A percentile compares a stretch with the other conserved stretches of the same genome.
phyloP scores from a whole-genome alignment of 2,888 invertebrate species.

The Harpalus rubripes region DNA sequence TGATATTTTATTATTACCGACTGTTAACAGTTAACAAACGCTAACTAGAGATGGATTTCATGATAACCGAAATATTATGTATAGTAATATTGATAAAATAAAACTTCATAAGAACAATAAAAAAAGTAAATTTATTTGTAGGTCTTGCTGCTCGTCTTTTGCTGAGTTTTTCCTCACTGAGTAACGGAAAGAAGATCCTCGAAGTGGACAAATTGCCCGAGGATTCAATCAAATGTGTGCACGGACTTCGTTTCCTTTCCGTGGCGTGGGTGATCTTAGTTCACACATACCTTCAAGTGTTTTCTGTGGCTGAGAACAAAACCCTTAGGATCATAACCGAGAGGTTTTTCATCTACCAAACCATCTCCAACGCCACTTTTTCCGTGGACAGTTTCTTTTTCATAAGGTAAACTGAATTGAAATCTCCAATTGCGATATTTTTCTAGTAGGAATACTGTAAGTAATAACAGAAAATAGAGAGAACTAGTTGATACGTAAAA shows the following conservation, averaged over 20 bases:
- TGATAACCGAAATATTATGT: no score
- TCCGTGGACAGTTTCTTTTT: slow-evolving; percentile 94
- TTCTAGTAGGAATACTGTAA: no score
- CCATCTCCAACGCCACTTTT: slow-evolving; percentile 91
- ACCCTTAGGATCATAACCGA: slow-evolving; percentile 86
- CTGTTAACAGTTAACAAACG: no score
- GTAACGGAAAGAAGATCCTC: slow-evolving; percentile 87
- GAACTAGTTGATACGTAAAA: no score
- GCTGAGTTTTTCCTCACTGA: slow-evolving; percentile 87
- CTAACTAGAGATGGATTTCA: no score
- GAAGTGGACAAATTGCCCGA: slow-evolving; percentile 83
- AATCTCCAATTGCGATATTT: neutral
- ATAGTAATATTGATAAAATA: no score
- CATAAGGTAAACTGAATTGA: slow-evolving; percentile 81
- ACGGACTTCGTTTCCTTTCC: slow-evolving; percentile 88
- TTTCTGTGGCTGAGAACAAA: slow-evolving; percentile 88
- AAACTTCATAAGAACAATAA: slow-evolving; percentile 16
- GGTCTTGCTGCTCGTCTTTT: slow-evolving; percentile 82
- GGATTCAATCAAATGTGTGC: slow-evolving; percentile 86
- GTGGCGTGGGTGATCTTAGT: slow-evolving; percentile 92
- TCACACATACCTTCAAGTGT: slow-evolving; percentile 90
- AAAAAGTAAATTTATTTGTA: slow-evolving; percentile 75
- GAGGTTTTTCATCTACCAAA: slow-evolving; percentile 88
- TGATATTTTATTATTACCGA: no score
- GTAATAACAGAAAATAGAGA: no score